Conservation (phyloP, 2,113 vertebrate species). For the Pardalotus punctatus region DNA sequence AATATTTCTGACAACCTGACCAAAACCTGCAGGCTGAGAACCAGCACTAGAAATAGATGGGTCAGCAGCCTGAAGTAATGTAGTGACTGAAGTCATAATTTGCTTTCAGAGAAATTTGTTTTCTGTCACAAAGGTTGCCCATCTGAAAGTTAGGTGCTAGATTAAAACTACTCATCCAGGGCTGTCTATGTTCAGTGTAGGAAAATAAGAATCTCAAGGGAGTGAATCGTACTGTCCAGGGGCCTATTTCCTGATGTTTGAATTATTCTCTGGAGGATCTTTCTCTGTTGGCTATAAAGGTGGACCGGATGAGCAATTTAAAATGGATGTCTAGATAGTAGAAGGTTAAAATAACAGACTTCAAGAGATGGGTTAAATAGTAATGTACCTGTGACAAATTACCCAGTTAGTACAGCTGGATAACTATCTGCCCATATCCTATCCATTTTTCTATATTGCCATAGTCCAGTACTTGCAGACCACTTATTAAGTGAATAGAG, state of each 20-base stretch:
- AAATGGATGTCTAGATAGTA: not conserved
- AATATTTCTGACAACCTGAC: not conserved
- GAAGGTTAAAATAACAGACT: not conserved
- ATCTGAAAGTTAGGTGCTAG: not conserved
- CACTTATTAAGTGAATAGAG: not conserved
- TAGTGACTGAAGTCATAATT: not conserved
- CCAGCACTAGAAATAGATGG: not conserved
- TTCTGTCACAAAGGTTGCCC: not conserved
- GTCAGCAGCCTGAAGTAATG: not conserved
- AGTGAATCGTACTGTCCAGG: not conserved
- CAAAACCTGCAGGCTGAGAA: not conserved
- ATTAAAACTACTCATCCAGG: not conserved
- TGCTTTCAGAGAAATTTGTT: not conserved
- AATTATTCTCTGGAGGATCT: not conserved
- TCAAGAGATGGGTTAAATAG: not conserved
- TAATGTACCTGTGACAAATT: not conserved
- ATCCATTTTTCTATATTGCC: not conserved
- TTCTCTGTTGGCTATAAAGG: not conserved
- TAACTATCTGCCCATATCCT: not conserved
- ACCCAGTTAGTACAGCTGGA: not conserved
- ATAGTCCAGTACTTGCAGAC: not conserved
- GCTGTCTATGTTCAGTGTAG: fast-evolving
- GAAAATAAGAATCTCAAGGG: not conserved
- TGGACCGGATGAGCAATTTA: not conserved
- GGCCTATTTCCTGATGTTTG: not conserved